Percentiles rank a stretch among this genome's conserved stretches.
Conservation (phyloP, 2,888 invertebrate genomes). For the Cerceris rybyensis region DNA sequence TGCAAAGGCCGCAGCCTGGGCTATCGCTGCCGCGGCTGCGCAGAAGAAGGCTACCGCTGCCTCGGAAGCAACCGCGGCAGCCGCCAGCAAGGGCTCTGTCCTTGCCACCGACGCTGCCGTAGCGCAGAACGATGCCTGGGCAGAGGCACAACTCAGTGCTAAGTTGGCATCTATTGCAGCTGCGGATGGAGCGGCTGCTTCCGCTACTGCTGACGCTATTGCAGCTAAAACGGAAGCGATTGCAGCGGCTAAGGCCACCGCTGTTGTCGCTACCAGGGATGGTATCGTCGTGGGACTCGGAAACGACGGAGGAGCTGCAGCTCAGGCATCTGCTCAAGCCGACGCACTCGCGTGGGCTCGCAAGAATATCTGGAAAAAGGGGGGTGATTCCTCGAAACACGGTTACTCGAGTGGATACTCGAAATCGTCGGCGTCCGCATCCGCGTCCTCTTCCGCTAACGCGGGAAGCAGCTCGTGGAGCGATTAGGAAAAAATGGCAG, state of each 20-base stretch:
- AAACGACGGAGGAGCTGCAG: conserved; percentile 12
- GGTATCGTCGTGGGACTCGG: conserved; percentile 35
- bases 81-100: conserved; percentile 32
- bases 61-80: neutral
- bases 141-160: too few species aligned
- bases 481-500: conserved; percentile 1
- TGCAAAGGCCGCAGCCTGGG: neutral
- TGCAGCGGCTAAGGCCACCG: neutral
- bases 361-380: neutral
- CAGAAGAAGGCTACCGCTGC: conserved; percentile 12
- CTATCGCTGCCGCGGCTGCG: neutral
- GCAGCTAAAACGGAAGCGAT: too few species aligned
- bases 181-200: too few species aligned
- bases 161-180: too few species aligned
- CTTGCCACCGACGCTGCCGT: neutral
- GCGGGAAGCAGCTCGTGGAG: neutral
- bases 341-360: conserved; percentile 16
- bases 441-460: neutral
- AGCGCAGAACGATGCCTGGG: too few species aligned
- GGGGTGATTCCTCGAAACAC: neutral
- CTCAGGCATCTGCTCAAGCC: conserved; percentile 23
- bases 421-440: neutral
- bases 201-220: too few species aligned
- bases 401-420: neutral
- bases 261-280: conserved; percentile 24